Evolutionary conservation across 2,113 vertebrate species (phyloP), one percentile per base, ranked within the genome.

Genomic region (Caretta caretta): DNA sequence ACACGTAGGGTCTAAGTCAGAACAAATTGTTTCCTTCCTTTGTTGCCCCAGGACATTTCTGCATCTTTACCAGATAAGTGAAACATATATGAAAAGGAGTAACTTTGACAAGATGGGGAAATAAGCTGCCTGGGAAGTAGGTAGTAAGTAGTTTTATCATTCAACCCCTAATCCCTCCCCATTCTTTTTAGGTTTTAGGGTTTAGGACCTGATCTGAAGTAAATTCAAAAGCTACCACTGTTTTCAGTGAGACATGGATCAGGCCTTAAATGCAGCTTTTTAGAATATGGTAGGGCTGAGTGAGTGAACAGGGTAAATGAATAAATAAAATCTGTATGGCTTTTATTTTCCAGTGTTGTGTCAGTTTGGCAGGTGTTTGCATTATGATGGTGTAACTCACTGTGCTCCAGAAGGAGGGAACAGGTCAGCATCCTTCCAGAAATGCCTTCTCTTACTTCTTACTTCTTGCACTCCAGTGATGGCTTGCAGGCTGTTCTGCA

Each of bases 61-160:
- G 20, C 83, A 90, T 93, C 81, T 96, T 93, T 88, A 87, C 75
- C 48, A 87, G 56, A 94, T 81, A 49, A 90, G 56, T 72, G 25
- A 89, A 90, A 87, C 1, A 0, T 69, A 27, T 19, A 22, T 56
- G 80, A 90, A 94, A 96, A 80, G 5, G 69, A 78, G 25, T 24
- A 50, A 29, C 19, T 84, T 59, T 54, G 42, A 82, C 92, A 72
- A 14, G 56, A 17, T 84, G 42, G 72, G 72, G 86, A 87, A 93
- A 91, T 65, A 92, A 93, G 93, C 90, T 87, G 9, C 87, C 88
- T 29, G 54, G 93, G 91, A 92, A 93, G 46, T 31, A 72, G 87
- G 38, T 57, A 65, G 29, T 31, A 72, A 89, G 38, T 57, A 65
- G 29, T 19, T 89, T 96, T 90, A n/a, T 83, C 1, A 1, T 65